phyloP scores from a whole-genome alignment of 92 coral and sea anemone species.

The Porites divaricata region DNA sequence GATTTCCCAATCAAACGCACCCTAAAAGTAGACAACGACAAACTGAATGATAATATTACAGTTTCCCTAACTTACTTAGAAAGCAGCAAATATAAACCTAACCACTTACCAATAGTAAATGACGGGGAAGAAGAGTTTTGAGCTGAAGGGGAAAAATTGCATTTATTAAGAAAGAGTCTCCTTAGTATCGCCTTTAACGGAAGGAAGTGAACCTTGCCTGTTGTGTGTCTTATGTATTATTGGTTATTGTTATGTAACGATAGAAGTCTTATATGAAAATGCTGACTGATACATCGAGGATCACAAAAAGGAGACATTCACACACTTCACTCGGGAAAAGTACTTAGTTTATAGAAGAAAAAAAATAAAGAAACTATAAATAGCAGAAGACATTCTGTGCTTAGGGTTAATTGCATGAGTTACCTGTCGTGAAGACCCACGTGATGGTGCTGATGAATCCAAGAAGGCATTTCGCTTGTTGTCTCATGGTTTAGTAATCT shows the following conservation, averaged over 20 bases:
- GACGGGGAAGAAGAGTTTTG: not conserved
- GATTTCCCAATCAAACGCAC: no score
- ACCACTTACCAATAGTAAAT: not conserved
- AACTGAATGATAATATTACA: no score
- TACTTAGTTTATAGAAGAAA: no score
- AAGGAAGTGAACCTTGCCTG: not conserved
- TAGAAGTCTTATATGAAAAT: no score
- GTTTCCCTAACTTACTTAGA: not conserved
- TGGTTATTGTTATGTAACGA: no score
- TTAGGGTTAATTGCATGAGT: not conserved
- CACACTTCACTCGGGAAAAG: no score
- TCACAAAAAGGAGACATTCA: no score
- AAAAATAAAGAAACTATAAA: not conserved
- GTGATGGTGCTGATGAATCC: not conserved
- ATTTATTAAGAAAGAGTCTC: not conserved
- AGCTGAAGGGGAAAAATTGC: not conserved
- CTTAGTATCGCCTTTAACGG: not conserved
- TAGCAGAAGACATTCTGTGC: not conserved
- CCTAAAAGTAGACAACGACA: not conserved
- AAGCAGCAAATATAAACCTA: not conserved
- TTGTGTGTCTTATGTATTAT: no score
- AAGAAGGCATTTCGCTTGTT: not conserved
- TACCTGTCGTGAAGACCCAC: not conserved
- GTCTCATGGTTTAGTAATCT: not conserved
- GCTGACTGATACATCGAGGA: no score